Evolutionary conservation across 2,113 vertebrate genomes (phyloP), one percentile per base, ranked within the genome.

Genomic region (Anoura caudifer): DNA sequence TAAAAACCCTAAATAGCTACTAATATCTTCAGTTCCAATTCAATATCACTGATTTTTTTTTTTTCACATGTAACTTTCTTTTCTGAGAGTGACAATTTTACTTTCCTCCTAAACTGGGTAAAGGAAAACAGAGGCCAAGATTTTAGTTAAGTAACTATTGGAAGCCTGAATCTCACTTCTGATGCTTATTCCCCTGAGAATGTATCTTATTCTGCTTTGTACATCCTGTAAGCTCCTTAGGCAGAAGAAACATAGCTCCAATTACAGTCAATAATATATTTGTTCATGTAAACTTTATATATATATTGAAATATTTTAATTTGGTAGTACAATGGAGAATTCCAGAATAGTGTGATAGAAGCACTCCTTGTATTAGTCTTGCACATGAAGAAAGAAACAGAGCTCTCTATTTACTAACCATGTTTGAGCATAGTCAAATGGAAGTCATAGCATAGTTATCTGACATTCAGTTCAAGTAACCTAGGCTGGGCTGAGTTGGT

Each of bases 121-220:
- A 54, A 52, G n/a, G n/a, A 45, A 65, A 67, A 41, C 22, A 38
- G n/a, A 4, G 28, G 2, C 17, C 3, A 9, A 59, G 7, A 43
- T 77, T 83, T 41, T n/a, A 20, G 28, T 52, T 2, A 67, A 4
- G 20, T 50, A 50, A 76, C 7, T 81, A 26, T 12, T 9, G 2
- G 16, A 19, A 20, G 4, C 5, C 41, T 28, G 12, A 59, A 9
- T 5, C 26, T 0, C 11, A 52, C 1, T 2, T 3, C 8, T 33
- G 2, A 26, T 52, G 2, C 13, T n/a, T n/a, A 14, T 5, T 82
- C 7, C 17, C 2, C 22, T 87, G 33, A 22, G 20, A 50, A 16
- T 33, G 12, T 28, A 38, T 28, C 12, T 67, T 41, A 33, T 41
- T n/a, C 5, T 75, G 17, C 22, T 52, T 76, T 41, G 17, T 28